Evolutionary conservation across 2,113 vertebrate genomes (phyloP).

Genomic region (Brevimyrus niger): DNA sequence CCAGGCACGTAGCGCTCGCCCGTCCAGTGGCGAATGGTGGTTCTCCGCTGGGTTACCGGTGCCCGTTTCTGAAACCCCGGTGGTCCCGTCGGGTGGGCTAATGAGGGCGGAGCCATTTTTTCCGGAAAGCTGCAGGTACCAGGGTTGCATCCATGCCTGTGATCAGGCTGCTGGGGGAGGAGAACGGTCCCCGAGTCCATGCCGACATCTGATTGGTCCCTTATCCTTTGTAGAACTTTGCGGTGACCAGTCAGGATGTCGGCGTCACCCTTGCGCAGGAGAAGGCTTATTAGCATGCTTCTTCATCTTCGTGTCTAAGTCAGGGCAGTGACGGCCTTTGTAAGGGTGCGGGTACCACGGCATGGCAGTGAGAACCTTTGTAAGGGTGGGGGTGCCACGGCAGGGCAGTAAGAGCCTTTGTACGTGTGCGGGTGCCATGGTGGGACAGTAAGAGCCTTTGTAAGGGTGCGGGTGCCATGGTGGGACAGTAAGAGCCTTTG

Average conservation of each 20-base stretch:
- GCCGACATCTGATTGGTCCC: not conserved
- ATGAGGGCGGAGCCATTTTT: not conserved
- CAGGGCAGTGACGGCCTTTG: no score
- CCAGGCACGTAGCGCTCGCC: not conserved
- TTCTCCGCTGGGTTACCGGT: not conserved
- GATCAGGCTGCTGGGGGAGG: not conserved
- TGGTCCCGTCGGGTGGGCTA: not conserved
- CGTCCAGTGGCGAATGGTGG: not conserved
- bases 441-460: no score
- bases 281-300: not conserved
- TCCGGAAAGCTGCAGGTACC: not conserved
- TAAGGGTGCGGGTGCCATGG: no score
- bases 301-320: not conserved
- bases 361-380: no score
- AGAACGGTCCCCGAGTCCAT: not conserved
- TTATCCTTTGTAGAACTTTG: not conserved
- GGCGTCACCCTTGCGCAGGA: not conserved
- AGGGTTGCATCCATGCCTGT: not conserved
- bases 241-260: not conserved
- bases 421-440: no score
- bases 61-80: not conserved
- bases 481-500: no score
- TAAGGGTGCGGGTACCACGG: no score
- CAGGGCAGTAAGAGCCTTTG: no score
- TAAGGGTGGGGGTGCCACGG: no score